Evolutionary conservation across 2,888 invertebrate genomes (phyloP).

Genomic region (Microchrysa polita): DNA sequence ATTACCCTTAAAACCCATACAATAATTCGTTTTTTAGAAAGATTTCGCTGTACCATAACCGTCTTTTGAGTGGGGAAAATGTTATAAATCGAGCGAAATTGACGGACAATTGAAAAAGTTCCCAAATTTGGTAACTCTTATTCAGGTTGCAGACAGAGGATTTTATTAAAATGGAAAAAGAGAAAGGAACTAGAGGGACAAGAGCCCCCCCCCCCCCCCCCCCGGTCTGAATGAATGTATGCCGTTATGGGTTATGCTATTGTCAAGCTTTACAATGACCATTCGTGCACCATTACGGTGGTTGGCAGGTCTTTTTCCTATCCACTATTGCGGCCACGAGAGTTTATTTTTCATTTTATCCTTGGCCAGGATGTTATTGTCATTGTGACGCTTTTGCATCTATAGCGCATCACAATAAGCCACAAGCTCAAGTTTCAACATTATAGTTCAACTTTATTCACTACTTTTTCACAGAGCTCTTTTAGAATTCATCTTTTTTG

Average conservation of each 20-base stretch:
- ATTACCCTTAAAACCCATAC: too few species aligned
- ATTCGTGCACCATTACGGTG: conserved; percentile 27
- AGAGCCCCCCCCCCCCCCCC: not conserved
- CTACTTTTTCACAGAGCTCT: conserved; percentile 15
- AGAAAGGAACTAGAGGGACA: not conserved
- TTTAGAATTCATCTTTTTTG: conserved; percentile 2
- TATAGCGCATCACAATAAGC: not conserved
- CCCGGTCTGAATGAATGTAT: not conserved
- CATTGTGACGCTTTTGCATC: not conserved
- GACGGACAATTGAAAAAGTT: too few species aligned
- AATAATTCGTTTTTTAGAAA: too few species aligned
- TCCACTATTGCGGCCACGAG: conserved; percentile 9
- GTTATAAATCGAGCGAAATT: too few species aligned
- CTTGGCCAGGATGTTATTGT: conserved; percentile 23
- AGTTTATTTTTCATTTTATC: conserved; percentile 35
- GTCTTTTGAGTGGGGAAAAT: too few species aligned
- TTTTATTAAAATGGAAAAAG: not conserved
- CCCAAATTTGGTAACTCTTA: not conserved
- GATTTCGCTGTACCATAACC: too few species aligned
- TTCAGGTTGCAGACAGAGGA: not conserved
- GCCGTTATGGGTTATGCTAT: conserved; percentile 10
- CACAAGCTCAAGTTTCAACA: conserved; percentile 2
- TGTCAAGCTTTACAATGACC: conserved; percentile 32
- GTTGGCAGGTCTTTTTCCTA: conserved; percentile 11
- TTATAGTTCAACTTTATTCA: conserved; percentile 23